Conservation (phyloP, 2,797 vertebrate genomes). For the Chaunax sp. region DNA sequence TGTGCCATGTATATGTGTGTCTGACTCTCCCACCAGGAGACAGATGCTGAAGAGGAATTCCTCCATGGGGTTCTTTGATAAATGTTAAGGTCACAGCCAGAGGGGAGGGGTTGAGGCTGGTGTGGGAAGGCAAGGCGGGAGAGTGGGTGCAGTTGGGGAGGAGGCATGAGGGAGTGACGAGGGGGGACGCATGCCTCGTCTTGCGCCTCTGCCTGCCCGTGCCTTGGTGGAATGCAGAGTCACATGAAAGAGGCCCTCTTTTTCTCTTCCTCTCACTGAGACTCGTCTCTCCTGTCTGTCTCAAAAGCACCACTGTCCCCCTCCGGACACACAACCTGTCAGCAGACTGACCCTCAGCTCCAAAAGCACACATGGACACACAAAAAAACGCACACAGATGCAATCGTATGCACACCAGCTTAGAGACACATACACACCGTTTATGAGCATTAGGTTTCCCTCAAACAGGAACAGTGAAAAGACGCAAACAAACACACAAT, state of each 20-base stretch:
- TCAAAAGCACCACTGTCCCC: conserved; percentile 83
- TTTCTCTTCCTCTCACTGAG: conserved; percentile 65
- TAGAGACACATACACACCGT: conserved; percentile 41
- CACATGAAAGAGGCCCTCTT: conserved; percentile 85
- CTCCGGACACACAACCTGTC: conserved; percentile 79
- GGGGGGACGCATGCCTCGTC: conserved; percentile 84
- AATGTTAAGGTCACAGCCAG: conserved; percentile 91
- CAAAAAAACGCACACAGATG: conserved; percentile 25
- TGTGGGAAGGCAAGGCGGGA: conserved; percentile 41
- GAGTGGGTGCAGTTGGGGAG: conserved; percentile 32
- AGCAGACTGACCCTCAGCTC: conserved; percentile 70
- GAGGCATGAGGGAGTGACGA: conserved; percentile 64
- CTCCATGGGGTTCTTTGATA: conserved; percentile 90
- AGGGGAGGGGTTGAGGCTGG: conserved; percentile 69
- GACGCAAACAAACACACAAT: conserved; percentile 68
- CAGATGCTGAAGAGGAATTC: conserved; percentile 91
- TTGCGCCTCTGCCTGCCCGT: conserved; percentile 89
- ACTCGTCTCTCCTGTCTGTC: conserved; percentile 76
- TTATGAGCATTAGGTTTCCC: conserved; percentile 46
- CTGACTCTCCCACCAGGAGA: conserved; percentile 84
- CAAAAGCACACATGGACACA: conserved; percentile 42
- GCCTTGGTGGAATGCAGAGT: conserved; percentile 84
- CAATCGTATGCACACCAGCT: conserved; percentile 18
- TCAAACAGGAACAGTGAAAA: conserved; percentile 72
- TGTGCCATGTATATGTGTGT: conserved; percentile 85